phyloP scores from a whole-genome alignment of 35 echinoderm and acorn worm genomes.

The Eucidaris tribuloides region DNA sequence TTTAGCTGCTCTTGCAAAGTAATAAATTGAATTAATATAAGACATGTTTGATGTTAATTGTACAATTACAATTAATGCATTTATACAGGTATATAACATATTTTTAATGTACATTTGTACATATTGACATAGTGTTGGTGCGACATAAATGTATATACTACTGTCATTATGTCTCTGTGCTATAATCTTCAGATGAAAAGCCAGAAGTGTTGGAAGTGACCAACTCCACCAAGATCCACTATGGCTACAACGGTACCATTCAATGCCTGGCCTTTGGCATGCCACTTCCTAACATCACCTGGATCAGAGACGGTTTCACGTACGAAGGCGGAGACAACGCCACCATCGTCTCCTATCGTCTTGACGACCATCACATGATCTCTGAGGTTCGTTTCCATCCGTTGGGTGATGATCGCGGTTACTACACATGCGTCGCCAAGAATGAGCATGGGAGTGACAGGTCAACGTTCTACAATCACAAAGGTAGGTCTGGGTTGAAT shows the following conservation, averaged over 20 bases:
- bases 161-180: too few relatives aligned
- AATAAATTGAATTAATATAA: too few relatives aligned
- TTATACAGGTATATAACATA: too few relatives aligned
- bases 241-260: slow-evolving; percentile 81
- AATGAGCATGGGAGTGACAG: slow-evolving; percentile 63
- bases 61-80: too few relatives aligned
- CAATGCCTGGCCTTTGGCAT: slow-evolving; percentile 85
- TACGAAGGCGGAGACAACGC: slow-evolving; percentile 68
- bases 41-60: too few relatives aligned
- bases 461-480: slow-evolving; percentile 70
- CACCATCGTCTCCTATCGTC: slow-evolving; percentile 60
- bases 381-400: slow-evolving; percentile 86
- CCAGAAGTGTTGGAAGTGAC: slow-evolving; percentile 61
- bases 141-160: too few relatives aligned
- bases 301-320: slow-evolving; percentile 58
- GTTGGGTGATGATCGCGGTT: slow-evolving; percentile 69
- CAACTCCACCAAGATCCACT: slow-evolving; percentile 80
- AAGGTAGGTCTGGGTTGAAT: too few relatives aligned
- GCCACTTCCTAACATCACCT: slow-evolving; percentile 63
- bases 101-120: too few relatives aligned
- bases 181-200: slow-evolving; percentile 55
- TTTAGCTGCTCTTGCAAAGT: too few relatives aligned
- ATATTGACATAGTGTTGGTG: too few relatives aligned
- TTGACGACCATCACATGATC: slow-evolving; percentile 76
- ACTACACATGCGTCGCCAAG: slow-evolving; percentile 62